Evolutionary conservation across 2,888 invertebrate genomes (phyloP), one percentile per base, ranked within the genome.

Genomic region (Prosopocoilus inquinatus): DNA sequence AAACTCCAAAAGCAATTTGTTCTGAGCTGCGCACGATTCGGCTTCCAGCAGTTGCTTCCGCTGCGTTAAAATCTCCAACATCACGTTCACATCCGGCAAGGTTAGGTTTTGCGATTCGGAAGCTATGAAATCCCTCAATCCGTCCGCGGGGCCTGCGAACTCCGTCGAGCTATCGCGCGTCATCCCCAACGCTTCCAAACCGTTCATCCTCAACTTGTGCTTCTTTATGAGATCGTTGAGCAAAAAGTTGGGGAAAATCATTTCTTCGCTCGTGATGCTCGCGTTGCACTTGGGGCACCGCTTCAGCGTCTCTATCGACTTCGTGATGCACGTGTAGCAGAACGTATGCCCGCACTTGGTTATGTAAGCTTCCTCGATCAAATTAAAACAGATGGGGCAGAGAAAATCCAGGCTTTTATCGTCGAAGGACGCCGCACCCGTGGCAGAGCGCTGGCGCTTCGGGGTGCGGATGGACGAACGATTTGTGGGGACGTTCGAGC

Each of bases 311-410:
- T 88, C 86, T 36, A 91, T 78, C 2, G 87, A 84, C 63, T 82
- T 83, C 13, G 79, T 77, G 47, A 95, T 90, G 76, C 95, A 96
- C 12, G 84, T 82, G 71, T 85, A 87, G 76, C 96, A 96, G 79
- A 92, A 96, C 1, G 94, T 94, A 74, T 96, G 95, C 0, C 95
- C 95, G 77, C 96, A 95, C 64, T 89, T 86, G 0, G 94, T 94
- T 69, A 95, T 92, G 75, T 93, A 89, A 0, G 95, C 94, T 75
- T 94, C 94, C 64, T 89, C 88, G 58, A 95, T 91, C 46, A 91
- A 79, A 74, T 93, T 91, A 77, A 94, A 91, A 78, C 96, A 96
- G 50, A 79, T 59, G 32, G 66, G 78, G 70, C 68, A 68, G 9
- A 63, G 59, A n/a, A 64, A 61, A 43, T 68, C 68, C 1, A 57